A percentile compares a stretch with the other conserved stretches of the same genome.
These are phyloP conservation scores for Podilymbus podiceps DNA, from an alignment of 2,113 vertebrate genomes.

Conservation along the genomic window DNA sequence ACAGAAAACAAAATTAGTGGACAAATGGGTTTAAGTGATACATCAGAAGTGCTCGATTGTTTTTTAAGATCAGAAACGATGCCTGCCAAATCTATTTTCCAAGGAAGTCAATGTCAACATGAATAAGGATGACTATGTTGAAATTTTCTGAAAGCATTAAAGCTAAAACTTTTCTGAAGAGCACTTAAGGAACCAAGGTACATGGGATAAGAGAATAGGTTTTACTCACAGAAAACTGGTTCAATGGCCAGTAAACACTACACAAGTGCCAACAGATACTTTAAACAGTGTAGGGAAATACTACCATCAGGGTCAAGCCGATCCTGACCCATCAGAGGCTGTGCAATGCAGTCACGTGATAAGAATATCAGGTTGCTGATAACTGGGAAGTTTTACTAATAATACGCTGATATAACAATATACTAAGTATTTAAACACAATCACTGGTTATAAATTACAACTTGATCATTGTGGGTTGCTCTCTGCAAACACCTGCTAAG, in stretches of 20 bases:
- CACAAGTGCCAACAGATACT: not conserved
- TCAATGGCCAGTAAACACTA: not conserved
- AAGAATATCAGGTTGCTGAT: not conserved
- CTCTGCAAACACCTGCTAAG: not conserved
- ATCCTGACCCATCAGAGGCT: not conserved
- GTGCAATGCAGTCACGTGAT: too few relatives aligned
- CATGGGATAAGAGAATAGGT: not conserved
- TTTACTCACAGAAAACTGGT: not conserved
- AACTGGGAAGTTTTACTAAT: not conserved
- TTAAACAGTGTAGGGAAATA: not conserved
- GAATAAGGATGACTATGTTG: not conserved
- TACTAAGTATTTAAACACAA: not conserved
- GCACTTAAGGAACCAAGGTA: not conserved
- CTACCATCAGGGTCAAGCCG: accelerated
- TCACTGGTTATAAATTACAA: not conserved
- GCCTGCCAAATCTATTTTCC: not conserved
- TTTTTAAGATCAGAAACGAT: not conserved
- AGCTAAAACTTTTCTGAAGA: not conserved
- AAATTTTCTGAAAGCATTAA: not conserved
- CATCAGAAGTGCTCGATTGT: not conserved
- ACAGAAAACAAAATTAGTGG: not conserved
- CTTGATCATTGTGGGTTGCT: not conserved
- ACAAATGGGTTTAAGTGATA: not conserved
- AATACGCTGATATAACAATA: not conserved
- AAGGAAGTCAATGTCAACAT: not conserved